Conservation (phyloP, 2,888 invertebrate genomes). For the Sinohyriopsis cumingii region DNA sequence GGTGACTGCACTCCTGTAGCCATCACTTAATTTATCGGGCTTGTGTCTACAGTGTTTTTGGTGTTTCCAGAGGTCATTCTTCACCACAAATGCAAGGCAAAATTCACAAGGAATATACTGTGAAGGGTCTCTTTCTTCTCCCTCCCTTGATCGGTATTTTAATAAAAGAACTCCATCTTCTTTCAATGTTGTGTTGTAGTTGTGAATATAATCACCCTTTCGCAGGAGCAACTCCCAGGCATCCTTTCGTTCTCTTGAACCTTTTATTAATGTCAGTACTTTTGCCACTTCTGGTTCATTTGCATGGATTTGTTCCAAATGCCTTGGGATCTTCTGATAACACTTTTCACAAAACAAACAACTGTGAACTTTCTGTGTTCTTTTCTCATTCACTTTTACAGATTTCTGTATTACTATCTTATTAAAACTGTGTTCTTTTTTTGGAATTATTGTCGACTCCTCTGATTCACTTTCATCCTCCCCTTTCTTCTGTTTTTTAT, state of each 20-base stretch:
- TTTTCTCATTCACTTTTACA: constrained; percentile 4
- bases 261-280: constrained; percentile 10
- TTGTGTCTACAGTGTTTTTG: too few species aligned
- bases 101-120: constrained; percentile 19
- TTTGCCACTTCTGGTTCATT: constrained; percentile 23
- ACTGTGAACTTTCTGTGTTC: constrained; percentile 14
- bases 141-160: constrained; percentile 15
- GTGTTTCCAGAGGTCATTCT: constrained; percentile 23
- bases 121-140: constrained; percentile 3
- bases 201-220: constrained; percentile 18
- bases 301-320: constrained; percentile 16
- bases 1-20: neutral
- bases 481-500: too few species aligned
- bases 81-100: constrained; percentile 10
- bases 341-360: constrained; percentile 23
- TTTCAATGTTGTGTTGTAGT: constrained; percentile 9
- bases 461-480: too few species aligned
- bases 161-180: constrained; percentile 14
- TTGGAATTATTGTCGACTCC: neutral
- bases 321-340: constrained; percentile 12
- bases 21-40: too few species aligned
- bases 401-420: neutral
- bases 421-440: neutral
- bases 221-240: constrained; percentile 9
- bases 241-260: constrained; percentile 16